Conservation (phyloP, 1,140 invertebrate species). For the Drosophila gunungcola region DNA sequence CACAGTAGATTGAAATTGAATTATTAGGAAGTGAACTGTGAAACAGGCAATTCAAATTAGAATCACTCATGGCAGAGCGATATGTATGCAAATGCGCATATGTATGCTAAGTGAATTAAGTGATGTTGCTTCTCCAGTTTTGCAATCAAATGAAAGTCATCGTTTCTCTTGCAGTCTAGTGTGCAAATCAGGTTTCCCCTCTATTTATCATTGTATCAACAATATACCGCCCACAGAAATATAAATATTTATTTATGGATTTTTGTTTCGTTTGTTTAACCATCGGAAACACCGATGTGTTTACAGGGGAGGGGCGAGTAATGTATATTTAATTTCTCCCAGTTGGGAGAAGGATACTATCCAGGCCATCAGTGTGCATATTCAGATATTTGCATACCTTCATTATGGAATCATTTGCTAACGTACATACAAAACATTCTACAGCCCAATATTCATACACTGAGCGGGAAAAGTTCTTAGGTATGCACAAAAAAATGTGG, state of each 20-base stretch:
- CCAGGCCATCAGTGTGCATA: slow-evolving; percentile 28
- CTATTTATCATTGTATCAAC: not conserved
- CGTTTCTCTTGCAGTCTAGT: slow-evolving; percentile 5
- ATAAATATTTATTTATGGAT: slow-evolving; percentile 48
- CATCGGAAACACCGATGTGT: slow-evolving; percentile 29
- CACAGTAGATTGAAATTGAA: slow-evolving; percentile 53
- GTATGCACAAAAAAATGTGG: too few species aligned
- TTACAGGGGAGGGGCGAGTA: slow-evolving; percentile 28
- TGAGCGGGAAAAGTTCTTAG: not conserved
- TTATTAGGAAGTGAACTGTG: slow-evolving; percentile 50
- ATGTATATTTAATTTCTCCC: slow-evolving; percentile 50
- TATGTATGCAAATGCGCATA: slow-evolving; percentile 39
- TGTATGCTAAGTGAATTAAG: slow-evolving; percentile 45
- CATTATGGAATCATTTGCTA: slow-evolving; percentile 37
- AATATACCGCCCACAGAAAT: slow-evolving; percentile 5
- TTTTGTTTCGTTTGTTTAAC: slow-evolving; percentile 41
- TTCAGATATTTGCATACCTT: slow-evolving; percentile 44
- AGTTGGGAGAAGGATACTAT: slow-evolving; percentile 29
- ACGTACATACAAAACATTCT: not conserved
- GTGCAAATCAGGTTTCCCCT: slow-evolving; percentile 16
- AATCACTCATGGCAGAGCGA: slow-evolving; percentile 38
- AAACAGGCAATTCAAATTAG: slow-evolving; percentile 52
- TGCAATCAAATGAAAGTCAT: slow-evolving; percentile 37
- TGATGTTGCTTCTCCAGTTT: slow-evolving; percentile 39
- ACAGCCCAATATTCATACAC: slow-evolving; percentile 22